Base-by-base conservation (phyloP, 2,888 invertebrate species). In the Thalpophila matura region DNA sequence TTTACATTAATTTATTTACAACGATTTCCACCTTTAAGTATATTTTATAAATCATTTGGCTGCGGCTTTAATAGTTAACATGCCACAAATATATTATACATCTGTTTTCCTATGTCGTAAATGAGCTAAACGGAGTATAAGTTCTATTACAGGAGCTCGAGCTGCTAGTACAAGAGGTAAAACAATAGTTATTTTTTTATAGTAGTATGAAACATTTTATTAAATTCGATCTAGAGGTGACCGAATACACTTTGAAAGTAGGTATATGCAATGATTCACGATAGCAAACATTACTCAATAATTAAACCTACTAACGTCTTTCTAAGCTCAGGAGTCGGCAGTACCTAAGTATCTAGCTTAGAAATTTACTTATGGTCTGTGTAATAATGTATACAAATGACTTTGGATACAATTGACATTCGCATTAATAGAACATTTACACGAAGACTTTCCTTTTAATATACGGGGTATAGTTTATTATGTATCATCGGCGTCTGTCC, bases 1-100 rank as follows among this genome's bases (percentile, higher is more conserved):
- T 80, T 71, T 66, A 81, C 74, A 77, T n/a, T n/a, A n/a, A n/a
- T n/a, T n/a, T 81, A 82, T 82, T 77, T 80, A 81, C 79, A 82
- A 65, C 59, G 66, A 77, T 74, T 80, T 72, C 77, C 80, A 81
- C 76, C 68, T 57, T 67, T 45, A 61, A 57, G 38, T 53, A 60
- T n/a, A n/a, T n/a, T n/a, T n/a, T n/a, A 56, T 58, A 42, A 61
- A 58, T 45, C 54, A 67, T 64, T 71, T 67, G 57, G 66, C 54
- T 63, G 45, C 42, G 33, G 54, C 55, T 63, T 50, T 5, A 51
- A 58, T 68, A 66, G 18, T 46, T 57, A 45, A 35, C 16, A 46
- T 29, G n/a, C 49, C 43, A 67, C 55, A 47, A 60, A 55, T 53
- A 55, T 43, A 53, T 45, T 57, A 54, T 16, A 59, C 24, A 42